Conservation (phyloP, 1,140 invertebrate genomes). For the Triops longicaudatus region DNA sequence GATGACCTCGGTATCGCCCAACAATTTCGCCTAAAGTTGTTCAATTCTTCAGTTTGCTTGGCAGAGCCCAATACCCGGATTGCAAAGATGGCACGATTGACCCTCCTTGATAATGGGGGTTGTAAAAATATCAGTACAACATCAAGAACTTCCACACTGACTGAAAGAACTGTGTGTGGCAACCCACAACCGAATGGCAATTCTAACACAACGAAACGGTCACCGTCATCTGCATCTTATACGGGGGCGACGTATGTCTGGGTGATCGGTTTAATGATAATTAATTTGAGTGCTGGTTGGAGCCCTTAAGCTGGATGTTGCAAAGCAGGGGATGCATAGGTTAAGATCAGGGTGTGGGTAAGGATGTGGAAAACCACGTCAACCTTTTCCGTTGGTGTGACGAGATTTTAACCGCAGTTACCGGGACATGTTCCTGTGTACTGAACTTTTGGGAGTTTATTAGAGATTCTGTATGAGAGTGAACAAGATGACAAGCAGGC, state of each 20-base stretch:
- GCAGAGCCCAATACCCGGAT: not conserved
- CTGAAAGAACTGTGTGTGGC: not conserved
- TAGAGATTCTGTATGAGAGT: not conserved
- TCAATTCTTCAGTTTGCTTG: not conserved
- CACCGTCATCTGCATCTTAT: not conserved
- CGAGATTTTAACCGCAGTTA: not conserved
- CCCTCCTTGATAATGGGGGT: not conserved
- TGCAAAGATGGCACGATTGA: not conserved
- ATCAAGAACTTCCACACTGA: not conserved
- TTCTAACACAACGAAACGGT: not conserved
- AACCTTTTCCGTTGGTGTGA: not conserved
- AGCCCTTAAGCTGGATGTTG: not conserved
- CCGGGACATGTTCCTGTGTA: not conserved
- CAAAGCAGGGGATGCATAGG: not conserved
- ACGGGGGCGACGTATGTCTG: not conserved
- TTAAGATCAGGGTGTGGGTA: not conserved
- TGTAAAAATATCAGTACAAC: not conserved
- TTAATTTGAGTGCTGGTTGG: not conserved
- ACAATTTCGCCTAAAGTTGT: not conserved
- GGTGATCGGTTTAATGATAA: not conserved
- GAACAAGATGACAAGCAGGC: not conserved
- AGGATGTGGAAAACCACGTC: not conserved
- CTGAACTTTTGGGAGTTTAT: not conserved
- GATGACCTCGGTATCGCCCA: not conserved
- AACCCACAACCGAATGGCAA: not conserved